Evolutionary conservation across 2,797 vertebrate genomes (phyloP).

Genomic region (Danionella dracula): DNA sequence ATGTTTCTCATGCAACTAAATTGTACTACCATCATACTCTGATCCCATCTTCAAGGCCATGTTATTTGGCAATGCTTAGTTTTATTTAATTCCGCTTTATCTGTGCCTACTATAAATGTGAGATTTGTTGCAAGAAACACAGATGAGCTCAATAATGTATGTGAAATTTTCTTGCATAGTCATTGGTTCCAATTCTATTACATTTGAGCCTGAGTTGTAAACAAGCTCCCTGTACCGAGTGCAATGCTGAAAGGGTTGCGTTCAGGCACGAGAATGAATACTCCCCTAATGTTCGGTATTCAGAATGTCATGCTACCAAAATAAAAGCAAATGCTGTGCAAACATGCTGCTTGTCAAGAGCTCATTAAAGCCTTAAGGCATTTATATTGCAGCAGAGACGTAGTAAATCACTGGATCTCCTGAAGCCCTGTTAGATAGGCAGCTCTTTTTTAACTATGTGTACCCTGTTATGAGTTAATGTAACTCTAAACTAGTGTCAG

Average conservation of each 20-base stretch:
- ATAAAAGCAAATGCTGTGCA: constrained; percentile 61
- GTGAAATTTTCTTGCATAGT: constrained; percentile 6
- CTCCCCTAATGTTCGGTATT: constrained; percentile 64
- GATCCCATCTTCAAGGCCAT: too few species aligned
- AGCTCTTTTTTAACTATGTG: constrained; percentile 43
- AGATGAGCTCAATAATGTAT: too few species aligned
- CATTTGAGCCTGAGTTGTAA: constrained; percentile 4
- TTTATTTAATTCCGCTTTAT: too few species aligned
- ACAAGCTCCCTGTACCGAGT: background rate
- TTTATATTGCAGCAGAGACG: constrained; percentile 66
- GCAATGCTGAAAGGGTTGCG: constrained; percentile 42
- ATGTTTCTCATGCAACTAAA: too few species aligned
- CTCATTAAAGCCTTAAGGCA: constrained; percentile 63
- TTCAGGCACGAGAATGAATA: constrained; percentile 54
- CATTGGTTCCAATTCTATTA: background rate
- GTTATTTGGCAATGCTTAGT: too few species aligned
- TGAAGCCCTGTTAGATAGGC: constrained; percentile 51
- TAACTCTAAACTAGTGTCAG: constrained; percentile 37
- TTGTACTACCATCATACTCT: too few species aligned
- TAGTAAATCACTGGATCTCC: constrained; percentile 70
- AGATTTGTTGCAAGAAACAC: too few species aligned
- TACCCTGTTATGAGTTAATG: constrained; percentile 40
- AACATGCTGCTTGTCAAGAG: constrained; percentile 64
- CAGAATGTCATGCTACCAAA: constrained; percentile 55
- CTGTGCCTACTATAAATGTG: too few species aligned